Evolutionary conservation across 1,140 invertebrate species (phyloP), one percentile per base, ranked within the genome.

Genomic region (Hyles euphorbiae): DNA sequence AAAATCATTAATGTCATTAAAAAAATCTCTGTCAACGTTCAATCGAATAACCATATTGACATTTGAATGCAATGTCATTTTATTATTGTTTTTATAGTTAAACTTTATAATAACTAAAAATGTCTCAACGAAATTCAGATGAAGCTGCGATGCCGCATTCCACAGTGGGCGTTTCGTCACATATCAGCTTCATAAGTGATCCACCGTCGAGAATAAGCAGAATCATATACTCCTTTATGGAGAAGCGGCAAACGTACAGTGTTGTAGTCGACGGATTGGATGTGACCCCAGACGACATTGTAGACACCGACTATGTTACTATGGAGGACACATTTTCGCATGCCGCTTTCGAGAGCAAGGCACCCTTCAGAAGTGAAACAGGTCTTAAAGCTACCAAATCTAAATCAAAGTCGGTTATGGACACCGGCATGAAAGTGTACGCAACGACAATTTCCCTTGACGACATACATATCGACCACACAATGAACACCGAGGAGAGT

Each of bases 381-480:
- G 61, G 34, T 34, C 40, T 76, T 3, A 82, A 78, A 67, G 54
- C 60, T 3, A 53, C 67, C 0, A 76, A 67, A 61, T 68, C 72
- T 1, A 72, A 72, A 44, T 59, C 68, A 0, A 70, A 60, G 55
- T 64, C 69, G 47, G 47, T 57, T 10, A 43, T 53, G 40, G 75
- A 81, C 8, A 55, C 61, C 33, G 74, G 76, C 5, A 75, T 77
- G 64, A 87, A 83, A 63, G 78, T 84, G 5, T 87, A 78, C 64
- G 81, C 81, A 1, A 88, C 86, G 5, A 88, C 84, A 5, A 85
- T 87, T 47, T 76, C 76, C 69, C 81, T 88, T 81, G 83, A 88
- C 82, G 83, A 87, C 74, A 87, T 87, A 22, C 52, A 77, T 79
- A 88, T 88, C 73, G 86, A 88, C 78, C 72, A 85, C 70, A 87